Conservation (phyloP, 2,797 vertebrate species). For the Naso thynnoides region DNA sequence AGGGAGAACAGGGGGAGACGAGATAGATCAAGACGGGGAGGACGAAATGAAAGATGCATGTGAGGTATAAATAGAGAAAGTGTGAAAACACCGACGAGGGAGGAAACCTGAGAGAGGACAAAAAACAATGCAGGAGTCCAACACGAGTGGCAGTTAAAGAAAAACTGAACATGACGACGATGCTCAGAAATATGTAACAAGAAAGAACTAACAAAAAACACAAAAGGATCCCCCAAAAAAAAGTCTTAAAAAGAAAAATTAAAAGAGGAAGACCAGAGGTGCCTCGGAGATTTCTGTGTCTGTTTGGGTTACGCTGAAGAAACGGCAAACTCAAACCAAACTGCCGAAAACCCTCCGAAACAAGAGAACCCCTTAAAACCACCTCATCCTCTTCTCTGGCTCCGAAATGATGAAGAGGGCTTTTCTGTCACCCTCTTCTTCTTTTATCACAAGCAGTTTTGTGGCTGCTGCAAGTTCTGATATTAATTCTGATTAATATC, state of each 20-base stretch:
- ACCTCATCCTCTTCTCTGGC: background rate
- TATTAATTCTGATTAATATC: too few relatives aligned
- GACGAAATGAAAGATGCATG: background rate
- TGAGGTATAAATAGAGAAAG: slow-evolving; percentile 9
- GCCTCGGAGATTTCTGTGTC: slow-evolving; percentile 46
- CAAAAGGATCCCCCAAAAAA: too few relatives aligned
- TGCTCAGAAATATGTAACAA: background rate
- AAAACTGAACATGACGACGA: too few relatives aligned
- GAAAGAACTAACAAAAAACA: background rate
- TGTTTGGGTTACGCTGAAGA: slow-evolving; percentile 27
- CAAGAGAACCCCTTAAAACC: slow-evolving; percentile 17
- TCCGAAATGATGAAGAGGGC: slow-evolving; percentile 16
- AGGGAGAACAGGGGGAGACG: slow-evolving; percentile 14
- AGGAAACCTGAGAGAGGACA: background rate
- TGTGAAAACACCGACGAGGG: too few relatives aligned
- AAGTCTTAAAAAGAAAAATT: background rate
- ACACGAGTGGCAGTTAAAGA: background rate
- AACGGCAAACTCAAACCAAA: slow-evolving; percentile 57
- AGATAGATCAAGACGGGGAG: slow-evolving; percentile 10
- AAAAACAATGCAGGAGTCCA: too few relatives aligned
- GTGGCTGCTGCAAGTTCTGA: too few relatives aligned
- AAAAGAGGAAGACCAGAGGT: slow-evolving; percentile 8
- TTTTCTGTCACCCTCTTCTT: too few relatives aligned
- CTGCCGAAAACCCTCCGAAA: slow-evolving; percentile 32
- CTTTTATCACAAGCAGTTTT: too few relatives aligned